Evolutionary conservation across 2,113 vertebrate genomes (phyloP).

Genomic region (Paracanthobrama guichenoti): DNA sequence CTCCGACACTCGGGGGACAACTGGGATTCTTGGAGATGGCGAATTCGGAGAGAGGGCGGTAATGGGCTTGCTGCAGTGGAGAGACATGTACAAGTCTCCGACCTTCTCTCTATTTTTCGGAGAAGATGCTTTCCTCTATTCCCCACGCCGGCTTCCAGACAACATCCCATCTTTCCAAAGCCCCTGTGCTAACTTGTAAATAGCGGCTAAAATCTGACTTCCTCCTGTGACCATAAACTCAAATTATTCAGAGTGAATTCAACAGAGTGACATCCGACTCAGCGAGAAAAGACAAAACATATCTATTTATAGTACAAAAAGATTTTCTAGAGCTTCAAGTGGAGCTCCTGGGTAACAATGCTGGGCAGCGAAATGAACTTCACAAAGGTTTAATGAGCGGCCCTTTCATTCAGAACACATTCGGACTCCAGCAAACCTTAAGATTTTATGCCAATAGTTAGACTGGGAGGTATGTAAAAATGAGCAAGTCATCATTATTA

Average conservation of each 20-base stretch:
- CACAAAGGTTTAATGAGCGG: constrained; percentile 37
- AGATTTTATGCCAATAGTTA: constrained; percentile 1
- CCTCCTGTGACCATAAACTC: neutral
- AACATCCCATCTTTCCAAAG: constrained; percentile 23
- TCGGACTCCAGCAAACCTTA: neutral
- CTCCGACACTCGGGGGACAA: constrained; percentile 57
- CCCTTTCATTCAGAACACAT: constrained; percentile 30
- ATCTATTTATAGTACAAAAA: neutral
- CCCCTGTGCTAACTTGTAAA: constrained; percentile 6
- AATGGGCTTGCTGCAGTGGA: constrained; percentile 55
- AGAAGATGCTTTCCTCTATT: constrained; percentile 5
- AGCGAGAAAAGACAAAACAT: neutral
- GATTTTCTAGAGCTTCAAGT: constrained; percentile 27
- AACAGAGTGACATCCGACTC: constrained; percentile 4
- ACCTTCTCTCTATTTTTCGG: constrained; percentile 16
- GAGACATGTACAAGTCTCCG: constrained; percentile 21
- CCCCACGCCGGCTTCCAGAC: neutral
- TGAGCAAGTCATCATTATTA: neutral
- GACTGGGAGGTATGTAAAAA: neutral
- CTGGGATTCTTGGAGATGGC: constrained; percentile 51
- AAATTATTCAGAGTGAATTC: constrained; percentile 1
- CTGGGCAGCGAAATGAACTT: constrained; percentile 14
- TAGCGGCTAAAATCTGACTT: neutral
- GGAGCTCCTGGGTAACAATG: constrained; percentile 8
- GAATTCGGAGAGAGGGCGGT: constrained; percentile 56